Percentiles rank a stretch among this genome's conserved stretches.
These are phyloP conservation scores for Tylochromis polylepis DNA, from an alignment of 2,113 vertebrate genomes.

Conservation along the genomic window DNA sequence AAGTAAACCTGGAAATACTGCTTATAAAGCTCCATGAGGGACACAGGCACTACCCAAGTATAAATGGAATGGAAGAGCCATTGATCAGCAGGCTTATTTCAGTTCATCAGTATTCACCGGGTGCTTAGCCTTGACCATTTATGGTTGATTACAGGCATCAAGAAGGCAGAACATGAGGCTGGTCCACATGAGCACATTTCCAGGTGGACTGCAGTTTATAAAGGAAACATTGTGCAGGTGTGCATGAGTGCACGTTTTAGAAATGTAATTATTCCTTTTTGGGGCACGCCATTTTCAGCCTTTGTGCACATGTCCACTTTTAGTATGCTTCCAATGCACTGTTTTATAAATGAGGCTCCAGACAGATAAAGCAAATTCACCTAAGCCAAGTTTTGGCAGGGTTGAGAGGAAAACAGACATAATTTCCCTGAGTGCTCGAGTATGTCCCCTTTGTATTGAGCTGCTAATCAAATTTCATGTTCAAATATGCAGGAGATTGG, in stretches of 20 bases:
- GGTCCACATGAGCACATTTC: background rate
- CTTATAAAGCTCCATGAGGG: background rate
- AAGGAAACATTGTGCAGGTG: background rate
- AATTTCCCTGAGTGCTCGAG: background rate
- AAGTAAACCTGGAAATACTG: background rate
- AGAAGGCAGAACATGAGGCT: background rate
- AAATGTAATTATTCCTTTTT: background rate
- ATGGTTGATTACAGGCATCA: background rate
- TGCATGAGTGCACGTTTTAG: background rate
- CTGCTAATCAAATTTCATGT: slow-evolving; percentile 44
- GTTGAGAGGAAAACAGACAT: background rate
- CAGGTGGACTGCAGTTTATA: background rate
- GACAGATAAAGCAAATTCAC: background rate
- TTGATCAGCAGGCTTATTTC: background rate
- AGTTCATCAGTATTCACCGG: background rate
- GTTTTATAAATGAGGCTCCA: background rate
- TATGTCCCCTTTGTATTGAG: background rate
- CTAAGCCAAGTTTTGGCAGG: background rate
- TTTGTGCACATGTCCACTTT: background rate
- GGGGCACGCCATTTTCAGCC: background rate
- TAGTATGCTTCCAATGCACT: background rate
- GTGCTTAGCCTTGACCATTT: background rate
- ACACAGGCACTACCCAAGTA: background rate
- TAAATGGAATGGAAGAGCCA: background rate
- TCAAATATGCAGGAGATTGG: slow-evolving; percentile 49